Evolutionary conservation across 2,888 invertebrate species (phyloP).

Genomic region (Mamestra brassicae): DNA sequence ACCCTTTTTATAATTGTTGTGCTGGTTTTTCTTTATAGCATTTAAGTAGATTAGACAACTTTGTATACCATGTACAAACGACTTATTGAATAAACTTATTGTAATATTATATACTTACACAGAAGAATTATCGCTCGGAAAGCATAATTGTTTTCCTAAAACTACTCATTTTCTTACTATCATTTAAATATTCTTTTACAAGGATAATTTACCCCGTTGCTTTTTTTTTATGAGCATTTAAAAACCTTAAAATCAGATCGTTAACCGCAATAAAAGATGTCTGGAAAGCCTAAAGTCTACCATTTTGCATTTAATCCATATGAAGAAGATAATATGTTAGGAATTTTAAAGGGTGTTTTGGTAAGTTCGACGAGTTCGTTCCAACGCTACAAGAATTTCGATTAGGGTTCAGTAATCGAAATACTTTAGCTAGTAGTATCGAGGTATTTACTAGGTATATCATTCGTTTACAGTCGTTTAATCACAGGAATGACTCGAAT

Average conservation of each 20-base stretch:
- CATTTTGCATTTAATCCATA: slow-evolving; percentile 16
- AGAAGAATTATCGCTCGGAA: too few species aligned
- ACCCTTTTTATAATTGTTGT: too few species aligned
- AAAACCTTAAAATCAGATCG: background rate
- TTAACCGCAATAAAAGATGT: background rate
- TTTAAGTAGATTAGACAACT: too few species aligned
- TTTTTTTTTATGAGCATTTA: too few species aligned
- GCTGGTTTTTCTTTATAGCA: too few species aligned
- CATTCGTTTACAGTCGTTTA: slow-evolving; percentile 19
- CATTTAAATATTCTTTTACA: too few species aligned
- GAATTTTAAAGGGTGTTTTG: slow-evolving; percentile 45
- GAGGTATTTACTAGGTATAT: slow-evolving; percentile 16
- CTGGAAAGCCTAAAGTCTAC: background rate
- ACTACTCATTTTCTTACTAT: too few species aligned
- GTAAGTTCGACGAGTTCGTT: slow-evolving; percentile 34
- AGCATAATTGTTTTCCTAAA: too few species aligned
- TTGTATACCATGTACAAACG: too few species aligned
- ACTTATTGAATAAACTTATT: too few species aligned
- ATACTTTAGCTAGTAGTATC: slow-evolving; percentile 42
- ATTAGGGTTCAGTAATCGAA: slow-evolving; percentile 50
- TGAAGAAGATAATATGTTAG: slow-evolving; percentile 24
- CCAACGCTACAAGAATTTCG: slow-evolving; percentile 40
- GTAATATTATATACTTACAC: too few species aligned
- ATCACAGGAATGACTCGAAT: slow-evolving; percentile 1
- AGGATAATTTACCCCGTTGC: too few species aligned